phyloP scores from a whole-genome alignment of 2,888 invertebrate genomes.

The Lasioglossum malachurum region DNA sequence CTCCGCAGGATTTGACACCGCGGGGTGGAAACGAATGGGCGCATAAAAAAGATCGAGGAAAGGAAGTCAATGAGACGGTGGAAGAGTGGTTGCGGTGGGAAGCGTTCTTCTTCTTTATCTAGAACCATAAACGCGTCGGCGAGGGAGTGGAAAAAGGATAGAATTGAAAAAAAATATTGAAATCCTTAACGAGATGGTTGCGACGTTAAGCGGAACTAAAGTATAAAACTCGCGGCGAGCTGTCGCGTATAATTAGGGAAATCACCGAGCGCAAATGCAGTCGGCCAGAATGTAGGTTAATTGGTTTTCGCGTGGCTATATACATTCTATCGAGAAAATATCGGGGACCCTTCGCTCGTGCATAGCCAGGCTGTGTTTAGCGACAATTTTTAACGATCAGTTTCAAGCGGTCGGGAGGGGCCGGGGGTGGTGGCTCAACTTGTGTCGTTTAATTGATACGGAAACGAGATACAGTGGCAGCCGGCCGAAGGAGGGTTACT shows the following conservation, averaged over 20 bases:
- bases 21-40: neutral
- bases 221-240: constrained; percentile 46
- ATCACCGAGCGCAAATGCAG: constrained; percentile 53
- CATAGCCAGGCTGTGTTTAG: constrained; percentile 16
- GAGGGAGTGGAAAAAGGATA: neutral
- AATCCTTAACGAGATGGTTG: constrained; percentile 10
- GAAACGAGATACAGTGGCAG: constrained; percentile 29
- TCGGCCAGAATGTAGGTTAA: constrained; percentile 61
- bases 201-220: constrained; percentile 40
- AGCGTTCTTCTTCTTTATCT: neutral
- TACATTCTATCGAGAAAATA: constrained; percentile 42
- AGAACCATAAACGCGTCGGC: neutral
- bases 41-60: neutral
- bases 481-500: constrained; percentile 16
- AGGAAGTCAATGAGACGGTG: neutral
- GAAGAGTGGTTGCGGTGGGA: neutral
- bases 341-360: constrained; percentile 28
- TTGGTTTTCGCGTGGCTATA: constrained; percentile 57
- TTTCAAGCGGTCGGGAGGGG: constrained; percentile 17
- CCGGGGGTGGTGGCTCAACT: neutral
- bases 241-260: constrained; percentile 57
- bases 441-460: constrained; percentile 46
- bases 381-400: constrained; percentile 58
- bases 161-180: neutral
- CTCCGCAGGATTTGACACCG: neutral